Percentiles rank a stretch among this genome's conserved stretches.
Conservation (phyloP, 2,797 vertebrate species). For the Acanthornis magna region DNA sequence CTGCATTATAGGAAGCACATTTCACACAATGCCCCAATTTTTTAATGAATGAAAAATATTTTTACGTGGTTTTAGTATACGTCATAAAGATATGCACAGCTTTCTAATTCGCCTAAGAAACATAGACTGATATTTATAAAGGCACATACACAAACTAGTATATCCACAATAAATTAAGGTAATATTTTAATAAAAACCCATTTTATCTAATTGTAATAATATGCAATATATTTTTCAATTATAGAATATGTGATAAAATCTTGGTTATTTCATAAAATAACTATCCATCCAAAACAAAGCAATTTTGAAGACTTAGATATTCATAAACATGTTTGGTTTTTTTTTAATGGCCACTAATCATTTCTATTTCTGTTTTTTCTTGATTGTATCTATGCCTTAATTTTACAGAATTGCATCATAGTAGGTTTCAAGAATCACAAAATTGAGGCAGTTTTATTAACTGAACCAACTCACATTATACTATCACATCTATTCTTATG, state of each 20-base stretch:
- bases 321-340: neutral
- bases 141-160: neutral
- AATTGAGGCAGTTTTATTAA: neutral
- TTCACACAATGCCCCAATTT: neutral
- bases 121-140: neutral
- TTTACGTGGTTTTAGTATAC: neutral
- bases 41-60: neutral
- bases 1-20: neutral
- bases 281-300: neutral
- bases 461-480: neutral
- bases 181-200: neutral
- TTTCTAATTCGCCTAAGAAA: neutral
- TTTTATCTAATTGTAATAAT: neutral
- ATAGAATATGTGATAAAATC: neutral
- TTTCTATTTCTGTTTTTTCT: neutral
- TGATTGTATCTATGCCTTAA: neutral
- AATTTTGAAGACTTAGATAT: neutral
- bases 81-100: neutral
- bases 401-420: neutral
- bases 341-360: neutral
- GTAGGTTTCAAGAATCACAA: neutral
- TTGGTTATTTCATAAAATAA: neutral
- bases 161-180: neutral
- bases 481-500: neutral
- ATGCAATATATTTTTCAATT: neutral